Evolutionary conservation across 2,113 vertebrate genomes (phyloP).

Genomic region (Porphyrio hochstetteri): DNA sequence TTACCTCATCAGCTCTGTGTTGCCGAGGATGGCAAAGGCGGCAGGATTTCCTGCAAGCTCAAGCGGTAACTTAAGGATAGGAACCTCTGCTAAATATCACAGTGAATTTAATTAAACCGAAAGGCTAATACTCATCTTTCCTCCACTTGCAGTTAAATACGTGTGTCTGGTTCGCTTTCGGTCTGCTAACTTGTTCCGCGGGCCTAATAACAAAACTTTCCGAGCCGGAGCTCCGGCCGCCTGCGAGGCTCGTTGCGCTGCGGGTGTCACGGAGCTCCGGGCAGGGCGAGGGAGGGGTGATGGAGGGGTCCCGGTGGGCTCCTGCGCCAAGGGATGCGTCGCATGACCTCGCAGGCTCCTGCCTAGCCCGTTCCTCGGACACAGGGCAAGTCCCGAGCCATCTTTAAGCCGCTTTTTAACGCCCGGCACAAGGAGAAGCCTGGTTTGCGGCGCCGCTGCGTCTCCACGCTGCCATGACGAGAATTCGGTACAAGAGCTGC

Average conservation of each 20-base stretch:
- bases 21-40: not conserved
- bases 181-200: not conserved
- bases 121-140: not conserved
- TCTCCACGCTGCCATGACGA: too few relatives aligned
- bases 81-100: not conserved
- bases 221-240: fast-evolving
- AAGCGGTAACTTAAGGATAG: not conserved
- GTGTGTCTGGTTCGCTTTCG: not conserved
- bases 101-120: not conserved
- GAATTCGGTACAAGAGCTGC: too few relatives aligned
- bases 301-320: too few relatives aligned
- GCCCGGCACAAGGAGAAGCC: too few relatives aligned
- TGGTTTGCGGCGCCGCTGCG: too few relatives aligned
- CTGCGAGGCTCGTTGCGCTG: not conserved
- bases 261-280: fast-evolving
- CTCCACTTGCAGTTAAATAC: not conserved
- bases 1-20: not conserved
- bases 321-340: fast-evolving
- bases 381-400: too few relatives aligned
- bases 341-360: not conserved
- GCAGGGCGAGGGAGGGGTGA: not conserved
- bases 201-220: not conserved
- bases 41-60: not conserved
- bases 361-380: not conserved
- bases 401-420: too few relatives aligned